A percentile compares a stretch with the other conserved stretches of the same genome.
Conservation (phyloP, 2,113 vertebrate genomes). For the Halichoeres trimaculatus region DNA sequence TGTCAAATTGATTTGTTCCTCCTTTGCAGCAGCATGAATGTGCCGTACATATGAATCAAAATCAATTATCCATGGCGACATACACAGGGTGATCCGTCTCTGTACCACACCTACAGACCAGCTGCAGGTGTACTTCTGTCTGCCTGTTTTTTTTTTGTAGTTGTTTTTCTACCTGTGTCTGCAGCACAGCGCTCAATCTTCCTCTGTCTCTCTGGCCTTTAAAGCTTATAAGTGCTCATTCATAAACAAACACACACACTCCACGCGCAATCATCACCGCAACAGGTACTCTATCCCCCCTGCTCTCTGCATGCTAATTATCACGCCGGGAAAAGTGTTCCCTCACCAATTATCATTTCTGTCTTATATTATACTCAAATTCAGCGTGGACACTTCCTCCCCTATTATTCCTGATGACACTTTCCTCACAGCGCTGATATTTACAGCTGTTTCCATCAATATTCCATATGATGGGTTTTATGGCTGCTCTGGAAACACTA, state of each 20-base stretch:
- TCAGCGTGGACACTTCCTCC: slow-evolving; percentile 23
- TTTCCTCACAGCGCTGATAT: slow-evolving; percentile 38
- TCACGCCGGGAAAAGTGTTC: slow-evolving; percentile 62
- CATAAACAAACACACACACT: slow-evolving; percentile 50
- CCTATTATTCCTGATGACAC: slow-evolving; percentile 53
- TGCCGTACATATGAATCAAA: slow-evolving; percentile 71
- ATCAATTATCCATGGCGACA: slow-evolving; percentile 35
- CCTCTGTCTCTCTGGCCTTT: slow-evolving; percentile 17
- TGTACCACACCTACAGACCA: not conserved
- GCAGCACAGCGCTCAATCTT: slow-evolving; percentile 2
- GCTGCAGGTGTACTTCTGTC: slow-evolving; percentile 24
- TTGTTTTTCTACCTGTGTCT: not conserved
- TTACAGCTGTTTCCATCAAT: slow-evolving; percentile 56
- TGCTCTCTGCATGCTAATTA: slow-evolving; percentile 67
- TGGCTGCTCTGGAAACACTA: slow-evolving; percentile 30
- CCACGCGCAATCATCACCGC: slow-evolving; percentile 23
- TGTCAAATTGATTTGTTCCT: slow-evolving; percentile 76
- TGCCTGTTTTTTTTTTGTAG: too few relatives aligned
- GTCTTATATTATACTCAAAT: slow-evolving; percentile 56
- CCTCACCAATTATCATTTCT: slow-evolving; percentile 72
- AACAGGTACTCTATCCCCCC: slow-evolving; percentile 63
- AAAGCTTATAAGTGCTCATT: slow-evolving; percentile 2
- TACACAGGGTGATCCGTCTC: slow-evolving; percentile 23
- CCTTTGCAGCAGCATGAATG: slow-evolving; percentile 58
- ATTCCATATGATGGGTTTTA: slow-evolving; percentile 27